Evolutionary conservation across 2,888 invertebrate genomes (phyloP), one percentile per base, ranked within the genome.

Genomic region (Lasioglossum zephyrum): DNA sequence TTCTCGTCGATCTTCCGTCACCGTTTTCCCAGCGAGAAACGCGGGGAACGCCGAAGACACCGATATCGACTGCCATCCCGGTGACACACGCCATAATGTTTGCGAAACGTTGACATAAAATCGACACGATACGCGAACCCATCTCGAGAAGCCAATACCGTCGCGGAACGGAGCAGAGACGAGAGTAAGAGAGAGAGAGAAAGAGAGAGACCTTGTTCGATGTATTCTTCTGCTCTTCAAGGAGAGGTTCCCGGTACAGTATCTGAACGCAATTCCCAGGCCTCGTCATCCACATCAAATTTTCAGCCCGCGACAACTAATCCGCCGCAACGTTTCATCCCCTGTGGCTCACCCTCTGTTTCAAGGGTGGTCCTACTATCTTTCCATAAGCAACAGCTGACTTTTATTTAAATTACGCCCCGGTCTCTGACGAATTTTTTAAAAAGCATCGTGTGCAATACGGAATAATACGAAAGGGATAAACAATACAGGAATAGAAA

Each of bases 21-120:
- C 47, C 76, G 66, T 63, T 47, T 31, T 53, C 77, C n/a, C 49
- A 22, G 69, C 39, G n/a, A 39, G 49, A 26, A 60, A 26, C 60
- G 16, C 31, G 36, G 66, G 26, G 26, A n/a, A 47, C 69, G n/a
- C 76, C 60, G 77, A 77, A 77, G 72, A 80, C 47, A 63, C 36
- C 81, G 72, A 72, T 72, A 81, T 81, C 77, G 77, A 76, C 81
- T 81, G 76, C 49, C 49, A 70, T 41, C 70, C 72, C 47, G 72
- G 18, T 72, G 81, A 81, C 60, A 49, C 72, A 49, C 60, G 82
- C 74, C 81, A 70, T 81, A 83, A 83, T 81, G 83, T 83, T 83
- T 44, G 83, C 63, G 75, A 77, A 77, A 70, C 77, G 41, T 77
- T 77, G 82, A 80, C 70, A 80, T 81, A 83, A 83, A 83, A 83